Conservation (phyloP, 2,888 invertebrate species). For the Lottia scabra region DNA sequence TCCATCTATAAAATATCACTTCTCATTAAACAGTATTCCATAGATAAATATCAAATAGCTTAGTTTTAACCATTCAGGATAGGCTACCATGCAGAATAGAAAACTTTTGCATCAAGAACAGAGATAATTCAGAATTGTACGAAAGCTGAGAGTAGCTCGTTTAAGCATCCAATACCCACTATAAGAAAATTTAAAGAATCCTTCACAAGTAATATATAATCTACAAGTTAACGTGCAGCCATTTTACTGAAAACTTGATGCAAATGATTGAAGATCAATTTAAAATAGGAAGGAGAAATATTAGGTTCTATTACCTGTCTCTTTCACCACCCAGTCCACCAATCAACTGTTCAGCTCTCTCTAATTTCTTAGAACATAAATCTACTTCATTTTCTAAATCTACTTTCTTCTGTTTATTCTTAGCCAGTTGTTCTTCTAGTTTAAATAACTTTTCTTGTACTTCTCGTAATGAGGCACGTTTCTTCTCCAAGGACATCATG, state of each 20-base stretch:
- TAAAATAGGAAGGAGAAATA: background rate
- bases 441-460: constrained; percentile 70
- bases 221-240: too few species aligned
- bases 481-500: constrained; percentile 67
- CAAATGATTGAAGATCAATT: too few species aligned
- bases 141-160: too few species aligned
- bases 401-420: constrained; percentile 68
- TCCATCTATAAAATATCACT: constrained; percentile 55
- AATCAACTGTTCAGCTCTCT: constrained; percentile 70
- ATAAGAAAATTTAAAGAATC: too few species aligned
- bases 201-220: too few species aligned
- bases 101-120: too few species aligned
- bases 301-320: constrained; percentile 51
- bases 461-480: constrained; percentile 67
- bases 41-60: background rate
- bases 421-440: constrained; percentile 67
- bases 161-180: too few species aligned
- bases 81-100: too few species aligned
- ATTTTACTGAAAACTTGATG: background rate
- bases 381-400: constrained; percentile 70
- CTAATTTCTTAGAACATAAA: constrained; percentile 69
- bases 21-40: background rate
- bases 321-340: constrained; percentile 70
- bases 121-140: too few species aligned
- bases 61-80: too few species aligned